phyloP scores from a whole-genome alignment of 2,797 vertebrate species.

The Muscicapa comitata region DNA sequence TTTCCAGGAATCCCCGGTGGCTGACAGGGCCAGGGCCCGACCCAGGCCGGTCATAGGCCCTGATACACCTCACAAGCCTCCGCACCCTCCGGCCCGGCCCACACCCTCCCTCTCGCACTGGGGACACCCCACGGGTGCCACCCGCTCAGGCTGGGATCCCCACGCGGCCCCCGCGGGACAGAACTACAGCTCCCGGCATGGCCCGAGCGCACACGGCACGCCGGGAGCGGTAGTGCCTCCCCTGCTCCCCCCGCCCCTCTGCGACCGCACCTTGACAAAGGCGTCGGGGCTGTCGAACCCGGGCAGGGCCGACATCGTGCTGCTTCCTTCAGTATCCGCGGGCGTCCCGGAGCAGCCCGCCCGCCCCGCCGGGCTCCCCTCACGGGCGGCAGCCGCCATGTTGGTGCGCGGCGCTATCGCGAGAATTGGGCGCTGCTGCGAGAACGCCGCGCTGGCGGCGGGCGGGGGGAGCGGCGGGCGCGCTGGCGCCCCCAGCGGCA shows the following conservation, averaged over 20 bases:
- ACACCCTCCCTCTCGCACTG: background rate
- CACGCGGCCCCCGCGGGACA: background rate
- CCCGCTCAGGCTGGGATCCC: background rate
- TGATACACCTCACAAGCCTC: background rate
- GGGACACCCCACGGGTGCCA: background rate
- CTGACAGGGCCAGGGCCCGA: background rate
- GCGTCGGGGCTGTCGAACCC: background rate
- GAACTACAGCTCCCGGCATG: slow-evolving; percentile 21
- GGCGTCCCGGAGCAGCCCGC: background rate
- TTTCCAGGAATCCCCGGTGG: background rate
- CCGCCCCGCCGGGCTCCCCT: background rate
- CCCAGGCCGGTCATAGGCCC: background rate
- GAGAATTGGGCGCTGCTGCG: background rate
- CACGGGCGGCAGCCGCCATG: background rate
- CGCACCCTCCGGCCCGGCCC: background rate
- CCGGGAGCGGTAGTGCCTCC: background rate
- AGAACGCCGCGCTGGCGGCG: rapidly evolving
- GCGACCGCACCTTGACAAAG: background rate
- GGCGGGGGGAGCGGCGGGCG: rapidly evolving
- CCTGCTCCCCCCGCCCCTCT: background rate
- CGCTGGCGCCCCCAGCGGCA: background rate
- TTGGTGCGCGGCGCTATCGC: background rate
- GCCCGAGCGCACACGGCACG: background rate
- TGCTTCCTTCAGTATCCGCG: background rate
- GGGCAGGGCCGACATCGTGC: background rate